A percentile compares a stretch with the other conserved stretches of the same genome.
These are phyloP conservation scores for Aphodius granarius DNA, from an alignment of 2,888 invertebrate genomes.

Conservation along the genomic window DNA sequence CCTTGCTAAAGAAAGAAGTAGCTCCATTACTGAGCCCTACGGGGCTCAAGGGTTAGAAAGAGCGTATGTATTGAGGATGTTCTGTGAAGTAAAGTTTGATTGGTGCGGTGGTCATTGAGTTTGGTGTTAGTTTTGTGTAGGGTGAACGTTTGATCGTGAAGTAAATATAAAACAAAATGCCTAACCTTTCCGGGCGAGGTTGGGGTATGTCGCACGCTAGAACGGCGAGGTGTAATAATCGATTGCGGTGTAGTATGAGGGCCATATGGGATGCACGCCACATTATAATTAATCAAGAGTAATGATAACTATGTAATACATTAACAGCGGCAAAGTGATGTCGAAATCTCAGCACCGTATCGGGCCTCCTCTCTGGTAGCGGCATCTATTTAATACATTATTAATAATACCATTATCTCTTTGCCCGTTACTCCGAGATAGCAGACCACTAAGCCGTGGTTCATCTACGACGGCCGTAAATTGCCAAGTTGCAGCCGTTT, in stretches of 20 bases:
- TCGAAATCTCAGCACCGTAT: constrained; percentile 25
- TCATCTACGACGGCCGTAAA: constrained; percentile 25
- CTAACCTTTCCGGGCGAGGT: constrained; percentile 31
- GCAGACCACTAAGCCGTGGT: constrained; percentile 4
- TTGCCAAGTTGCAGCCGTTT: constrained; percentile 28
- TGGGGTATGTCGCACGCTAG: constrained; percentile 29
- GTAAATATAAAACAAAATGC: constrained; percentile 37
- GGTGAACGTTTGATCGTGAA: constrained; percentile 24
- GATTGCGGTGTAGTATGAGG: constrained; percentile 33
- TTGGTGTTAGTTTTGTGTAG: not conserved
- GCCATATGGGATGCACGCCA: constrained; percentile 32
- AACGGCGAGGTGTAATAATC: constrained; percentile 33
- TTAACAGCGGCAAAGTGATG: constrained; percentile 30
- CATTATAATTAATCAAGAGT: constrained; percentile 36
- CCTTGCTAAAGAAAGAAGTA: too few relatives aligned
- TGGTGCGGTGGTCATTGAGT: not conserved
- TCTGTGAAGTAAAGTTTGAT: too few relatives aligned
- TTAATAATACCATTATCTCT: constrained; percentile 21
- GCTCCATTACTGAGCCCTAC: too few relatives aligned
- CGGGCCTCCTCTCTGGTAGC: constrained; percentile 10
- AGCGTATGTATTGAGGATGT: too few relatives aligned
- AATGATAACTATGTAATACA: constrained; percentile 35
- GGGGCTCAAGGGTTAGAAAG: too few relatives aligned
- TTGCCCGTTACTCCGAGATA: constrained; percentile 19
- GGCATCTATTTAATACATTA: constrained; percentile 29